phyloP scores from a whole-genome alignment of 2,797 vertebrate species.

The Staurois parvus region DNA sequence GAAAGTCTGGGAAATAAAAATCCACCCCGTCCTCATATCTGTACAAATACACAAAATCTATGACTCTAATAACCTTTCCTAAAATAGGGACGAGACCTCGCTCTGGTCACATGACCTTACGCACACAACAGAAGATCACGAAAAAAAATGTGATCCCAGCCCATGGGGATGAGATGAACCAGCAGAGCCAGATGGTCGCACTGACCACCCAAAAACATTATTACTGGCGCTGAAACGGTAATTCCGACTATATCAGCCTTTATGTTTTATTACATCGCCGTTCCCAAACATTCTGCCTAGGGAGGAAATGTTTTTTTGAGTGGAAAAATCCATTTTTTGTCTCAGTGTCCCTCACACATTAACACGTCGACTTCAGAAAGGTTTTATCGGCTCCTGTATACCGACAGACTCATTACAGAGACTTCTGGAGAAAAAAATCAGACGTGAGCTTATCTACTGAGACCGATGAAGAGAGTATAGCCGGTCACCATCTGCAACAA shows the following conservation, averaged over 20 bases:
- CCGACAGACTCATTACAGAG: background rate
- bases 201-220: slow-evolving; percentile 47
- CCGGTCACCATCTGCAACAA: too few species aligned
- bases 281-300: background rate
- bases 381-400: background rate
- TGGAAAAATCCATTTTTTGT: slow-evolving; percentile 42
- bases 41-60: background rate
- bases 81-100: background rate
- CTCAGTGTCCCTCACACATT: slow-evolving; percentile 15
- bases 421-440: too few species aligned
- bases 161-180: background rate
- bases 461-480: too few species aligned
- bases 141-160: background rate
- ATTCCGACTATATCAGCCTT: slow-evolving; percentile 25
- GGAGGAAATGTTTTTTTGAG: slow-evolving; percentile 25
- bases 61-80: background rate
- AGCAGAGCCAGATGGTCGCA: background rate
- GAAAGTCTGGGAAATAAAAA: too few species aligned
- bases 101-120: background rate
- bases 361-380: slow-evolving; percentile 2
- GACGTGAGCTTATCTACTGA: too few species aligned
- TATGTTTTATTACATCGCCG: slow-evolving; percentile 37
- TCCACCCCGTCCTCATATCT: background rate
- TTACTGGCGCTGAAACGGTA: slow-evolving; percentile 2
- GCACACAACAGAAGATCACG: background rate